Evolutionary conservation across 2,888 invertebrate species (phyloP).

Genomic region (Abscondita cerata): DNA sequence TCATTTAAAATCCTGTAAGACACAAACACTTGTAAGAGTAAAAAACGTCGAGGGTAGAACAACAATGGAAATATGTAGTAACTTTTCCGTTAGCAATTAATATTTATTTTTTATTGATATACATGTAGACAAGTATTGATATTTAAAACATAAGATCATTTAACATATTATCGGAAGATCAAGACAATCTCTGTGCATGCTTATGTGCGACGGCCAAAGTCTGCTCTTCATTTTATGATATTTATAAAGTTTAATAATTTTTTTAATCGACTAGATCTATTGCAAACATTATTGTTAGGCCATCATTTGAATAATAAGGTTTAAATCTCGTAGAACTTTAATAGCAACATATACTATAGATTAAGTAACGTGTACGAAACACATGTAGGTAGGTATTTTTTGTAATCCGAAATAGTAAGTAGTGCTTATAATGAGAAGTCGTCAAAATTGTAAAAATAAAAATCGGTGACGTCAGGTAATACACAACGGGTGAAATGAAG

Average conservation of each 20-base stretch:
- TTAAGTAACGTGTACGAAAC: conserved; percentile 44
- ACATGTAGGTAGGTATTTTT: conserved; percentile 42
- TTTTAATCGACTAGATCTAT: conserved; percentile 52
- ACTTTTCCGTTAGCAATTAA: conserved; percentile 52
- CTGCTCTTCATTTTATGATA: conserved; percentile 27
- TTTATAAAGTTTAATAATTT: conserved; percentile 16
- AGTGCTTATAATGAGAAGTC: conserved; percentile 45
- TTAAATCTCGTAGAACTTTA: conserved; percentile 34
- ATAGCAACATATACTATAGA: conserved; percentile 33
- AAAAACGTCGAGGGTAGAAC: no score
- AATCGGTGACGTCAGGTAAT: conserved; percentile 30
- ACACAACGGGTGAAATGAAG: conserved; percentile 24
- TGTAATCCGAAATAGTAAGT: conserved; percentile 48
- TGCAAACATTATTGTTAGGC: conserved; percentile 53
- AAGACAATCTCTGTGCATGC: conserved; percentile 53
- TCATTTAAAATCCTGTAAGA: no score
- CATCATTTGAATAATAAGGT: conserved; percentile 42
- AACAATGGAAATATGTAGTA: no score
- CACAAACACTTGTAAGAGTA: no score
- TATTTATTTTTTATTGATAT: conserved; percentile 47
- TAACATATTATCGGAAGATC: conserved; percentile 57
- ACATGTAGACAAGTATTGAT: conserved; percentile 58
- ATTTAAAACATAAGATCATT: conserved; percentile 55
- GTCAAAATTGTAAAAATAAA: conserved; percentile 1
- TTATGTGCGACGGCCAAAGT: conserved; percentile 48